Conservation (phyloP, 2,113 vertebrate genomes). For the Xenopus laevis region DNA sequence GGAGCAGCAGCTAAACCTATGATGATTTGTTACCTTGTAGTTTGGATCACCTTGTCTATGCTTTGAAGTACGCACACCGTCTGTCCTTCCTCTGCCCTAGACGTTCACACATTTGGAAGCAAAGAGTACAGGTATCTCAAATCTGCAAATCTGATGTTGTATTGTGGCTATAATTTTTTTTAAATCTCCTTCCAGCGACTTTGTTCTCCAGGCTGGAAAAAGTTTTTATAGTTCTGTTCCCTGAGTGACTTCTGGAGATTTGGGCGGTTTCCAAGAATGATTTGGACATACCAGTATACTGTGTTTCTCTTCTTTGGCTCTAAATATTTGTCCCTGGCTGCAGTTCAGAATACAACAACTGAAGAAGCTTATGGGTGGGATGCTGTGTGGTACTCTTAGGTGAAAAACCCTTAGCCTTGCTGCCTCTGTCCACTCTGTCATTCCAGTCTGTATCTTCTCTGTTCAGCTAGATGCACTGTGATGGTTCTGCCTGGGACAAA, state of each 20-base stretch:
- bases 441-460: neutral
- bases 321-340: neutral
- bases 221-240: constrained; percentile 24
- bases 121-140: neutral
- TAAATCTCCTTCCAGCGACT: neutral
- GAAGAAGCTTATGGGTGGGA: neutral
- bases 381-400: neutral
- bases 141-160: neutral
- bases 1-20: too few species aligned
- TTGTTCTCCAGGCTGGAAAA: neutral
- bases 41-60: neutral
- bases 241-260: neutral
- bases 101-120: neutral
- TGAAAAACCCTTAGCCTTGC: neutral
- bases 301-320: neutral
- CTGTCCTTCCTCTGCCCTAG: neutral
- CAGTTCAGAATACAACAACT: neutral
- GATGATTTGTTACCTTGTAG: constrained; percentile 13
- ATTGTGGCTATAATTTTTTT: constrained; percentile 14
- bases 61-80: neutral
- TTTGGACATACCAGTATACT: constrained; percentile 27
- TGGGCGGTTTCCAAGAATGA: constrained; percentile 7
- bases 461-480: neutral
- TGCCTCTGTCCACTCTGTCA: neutral
- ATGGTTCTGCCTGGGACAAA: neutral